Base-by-base conservation (phyloP, 2,888 invertebrate species). In the Leptopilina drosophilae region DNA sequence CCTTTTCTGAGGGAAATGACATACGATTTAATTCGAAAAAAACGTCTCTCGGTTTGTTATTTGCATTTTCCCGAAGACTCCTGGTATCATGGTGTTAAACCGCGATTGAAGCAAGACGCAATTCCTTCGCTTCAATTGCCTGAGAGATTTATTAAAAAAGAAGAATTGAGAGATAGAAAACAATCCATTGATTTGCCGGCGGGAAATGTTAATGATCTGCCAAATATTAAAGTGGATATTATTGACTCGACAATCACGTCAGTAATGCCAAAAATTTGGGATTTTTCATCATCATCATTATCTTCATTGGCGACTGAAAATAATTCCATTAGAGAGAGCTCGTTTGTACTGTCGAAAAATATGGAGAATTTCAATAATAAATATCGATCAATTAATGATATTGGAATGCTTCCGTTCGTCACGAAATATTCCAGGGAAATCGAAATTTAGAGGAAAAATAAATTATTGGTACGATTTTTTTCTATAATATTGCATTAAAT, bases 351-450 rank as follows among this genome's bases (percentile, higher is more conserved):
- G 11, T 12, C n/a, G 15, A 67, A 67, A 42, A 20, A 15, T 67
- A 15, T 42, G 15, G 46, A 67, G 15, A 12, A 64, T 64, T 20
- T 46, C 1, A 42, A 67, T 46, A 11, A 15, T 0, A 67, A 67
- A 20, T 67, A 67, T 67, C 67, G 46, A 11, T 67, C 67, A 12
- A 67, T 67, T 46, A 46, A 67, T 67, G 67, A 67, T 46, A 20
- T 46, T n/a, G 67, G 67, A 15, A 46, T 15, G 42, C n/a, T 67
- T 42, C 42, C 67, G 9, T 67, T 67, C 46, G 15, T n/a, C 42
- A 67, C 67, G 11, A 67, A 67, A 15, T 67, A 67, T 67, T 67
- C 67, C n/a, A 67, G 20, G 20, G 46, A 67, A 20, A 46, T 15
- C 42, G 67, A 12, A 49, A 8, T 67, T 42, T 67, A 42, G 40